Evolutionary conservation across 2,888 invertebrate genomes (phyloP), one percentile per base, ranked within the genome.

Genomic region (Drosophila neutralis): DNA sequence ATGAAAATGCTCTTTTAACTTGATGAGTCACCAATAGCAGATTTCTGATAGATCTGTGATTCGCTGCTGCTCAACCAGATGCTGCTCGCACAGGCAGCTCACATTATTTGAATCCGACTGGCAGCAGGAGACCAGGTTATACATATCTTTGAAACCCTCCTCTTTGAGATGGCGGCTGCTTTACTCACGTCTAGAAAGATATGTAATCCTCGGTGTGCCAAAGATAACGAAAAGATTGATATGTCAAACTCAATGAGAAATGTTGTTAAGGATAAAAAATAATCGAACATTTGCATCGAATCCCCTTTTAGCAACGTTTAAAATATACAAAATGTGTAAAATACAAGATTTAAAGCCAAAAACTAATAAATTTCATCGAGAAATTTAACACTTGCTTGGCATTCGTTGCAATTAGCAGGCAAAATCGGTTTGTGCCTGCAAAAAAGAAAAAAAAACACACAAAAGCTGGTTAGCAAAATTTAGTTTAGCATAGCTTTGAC

Each of bases 41-140:
- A 72, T 92, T 92, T 6, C 88, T 82, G 91, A 87, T 90, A 92
- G 29, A 92, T 78, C 0, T 92, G 92, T 2, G 92, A 92, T 0
- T 92, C 90, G 15, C 84, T 89, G 68, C 87, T 90, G 36, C 90
- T 88, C 24, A 72, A 33, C 82, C 90, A 87, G 13, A 2, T 15
- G 15, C 36, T 80, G 78, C 4, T 86, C 80, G 2, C 15, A 2
- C 24, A 24, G 24, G 24, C 24, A 24, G 24, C 24, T 24, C 24
- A 24, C 24, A 24, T 24, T 24, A 24, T 24, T 24, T 24, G 24
- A 24, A 24, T 24, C 24, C 24, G 2, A 24, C 2, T 24, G 24
- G 24, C 24, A 83, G 78, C 68, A 78, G 75, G 40, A 83, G 80
- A 89, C 82, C 4, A 78, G 59, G 0, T 82, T 78, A 5, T 92